Evolutionary conservation across 2,797 vertebrate species (phyloP).

Genomic region (Leuciscus waleckii): DNA sequence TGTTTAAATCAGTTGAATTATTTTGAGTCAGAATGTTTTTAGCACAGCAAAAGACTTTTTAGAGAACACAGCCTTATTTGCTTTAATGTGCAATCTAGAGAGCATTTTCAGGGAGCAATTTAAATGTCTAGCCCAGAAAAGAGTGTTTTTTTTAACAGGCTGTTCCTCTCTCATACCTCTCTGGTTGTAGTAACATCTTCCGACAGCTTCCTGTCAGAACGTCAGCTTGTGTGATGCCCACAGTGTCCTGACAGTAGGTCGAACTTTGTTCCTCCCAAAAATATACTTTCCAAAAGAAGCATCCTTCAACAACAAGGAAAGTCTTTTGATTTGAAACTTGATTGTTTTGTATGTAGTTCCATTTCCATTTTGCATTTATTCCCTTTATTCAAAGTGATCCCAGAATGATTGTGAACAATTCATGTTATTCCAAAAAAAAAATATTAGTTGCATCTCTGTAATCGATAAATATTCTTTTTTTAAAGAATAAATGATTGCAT

Average conservation of each 20-base stretch:
- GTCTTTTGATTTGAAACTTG: neutral
- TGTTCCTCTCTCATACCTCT: conserved; percentile 25
- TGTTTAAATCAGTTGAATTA: conserved; percentile 11
- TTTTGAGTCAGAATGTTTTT: neutral
- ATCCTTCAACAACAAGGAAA: neutral
- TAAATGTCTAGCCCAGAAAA: conserved; percentile 18
- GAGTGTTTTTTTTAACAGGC: conserved; percentile 36
- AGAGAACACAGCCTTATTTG: neutral
- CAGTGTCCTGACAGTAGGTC: conserved; percentile 36
- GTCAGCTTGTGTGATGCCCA: conserved; percentile 25
- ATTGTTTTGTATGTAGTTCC: neutral
- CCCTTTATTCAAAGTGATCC: neutral
- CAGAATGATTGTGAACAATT: neutral
- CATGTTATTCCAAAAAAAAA: neutral
- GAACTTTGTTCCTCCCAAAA: conserved; percentile 19
- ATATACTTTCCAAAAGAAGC: conserved; percentile 12
- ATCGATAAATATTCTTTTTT: neutral
- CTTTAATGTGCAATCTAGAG: conserved; percentile 14
- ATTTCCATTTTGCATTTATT: neutral
- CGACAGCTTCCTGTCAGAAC: conserved; percentile 50
- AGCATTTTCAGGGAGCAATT: conserved; percentile 16
- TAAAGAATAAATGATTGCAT: neutral
- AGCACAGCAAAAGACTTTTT: conserved; percentile 24
- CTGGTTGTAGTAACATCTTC: conserved; percentile 39
- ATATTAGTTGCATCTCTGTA: neutral